These are phyloP conservation scores for Allacma fusca DNA, from an alignment of 2,888 invertebrate species.

Conservation along the genomic window DNA sequence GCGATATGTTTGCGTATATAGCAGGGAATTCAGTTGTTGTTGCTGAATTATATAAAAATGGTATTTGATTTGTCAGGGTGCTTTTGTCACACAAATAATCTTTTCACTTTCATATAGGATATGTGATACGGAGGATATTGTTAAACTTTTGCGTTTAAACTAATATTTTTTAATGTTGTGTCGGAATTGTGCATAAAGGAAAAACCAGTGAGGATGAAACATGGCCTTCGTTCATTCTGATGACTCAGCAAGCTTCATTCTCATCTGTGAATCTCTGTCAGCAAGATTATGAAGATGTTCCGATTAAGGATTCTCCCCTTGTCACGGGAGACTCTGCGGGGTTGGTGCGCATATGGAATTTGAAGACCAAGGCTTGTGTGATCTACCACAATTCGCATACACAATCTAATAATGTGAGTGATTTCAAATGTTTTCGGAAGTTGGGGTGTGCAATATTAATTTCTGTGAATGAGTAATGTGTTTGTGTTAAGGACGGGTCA, in stretches of 20 bases:
- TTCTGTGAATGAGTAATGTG: neutral
- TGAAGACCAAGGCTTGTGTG: slow-evolving; percentile 44
- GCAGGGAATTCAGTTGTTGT: slow-evolving; percentile 49
- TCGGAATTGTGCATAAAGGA: too few species aligned
- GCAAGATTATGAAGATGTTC: slow-evolving; percentile 44
- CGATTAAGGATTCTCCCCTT: slow-evolving; percentile 49
- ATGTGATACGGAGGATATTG: too few species aligned
- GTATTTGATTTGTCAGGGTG: neutral
- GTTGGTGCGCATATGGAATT: slow-evolving; percentile 56
- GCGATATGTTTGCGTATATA: slow-evolving; percentile 59
- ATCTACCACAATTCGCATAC: slow-evolving; percentile 52
- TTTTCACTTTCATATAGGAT: too few species aligned
- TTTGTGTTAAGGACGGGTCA: neutral
- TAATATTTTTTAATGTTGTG: too few species aligned
- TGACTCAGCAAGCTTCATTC: slow-evolving; percentile 47
- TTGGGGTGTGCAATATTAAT: neutral
- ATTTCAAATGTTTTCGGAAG: too few species aligned
- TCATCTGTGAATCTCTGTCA: slow-evolving; percentile 53
- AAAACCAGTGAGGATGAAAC: too few species aligned
- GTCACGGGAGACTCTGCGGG: slow-evolving; percentile 57
- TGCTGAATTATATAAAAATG: slow-evolving; percentile 34
- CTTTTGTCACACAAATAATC: too few species aligned
- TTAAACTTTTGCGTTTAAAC: too few species aligned
- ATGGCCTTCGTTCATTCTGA: slow-evolving; percentile 55
- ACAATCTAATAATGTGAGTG: too few species aligned